Evolutionary conservation across 2,113 vertebrate species (phyloP), one percentile per base, ranked within the genome.

Genomic region (rabbit (Oryctolagus cuniculus)): DNA sequence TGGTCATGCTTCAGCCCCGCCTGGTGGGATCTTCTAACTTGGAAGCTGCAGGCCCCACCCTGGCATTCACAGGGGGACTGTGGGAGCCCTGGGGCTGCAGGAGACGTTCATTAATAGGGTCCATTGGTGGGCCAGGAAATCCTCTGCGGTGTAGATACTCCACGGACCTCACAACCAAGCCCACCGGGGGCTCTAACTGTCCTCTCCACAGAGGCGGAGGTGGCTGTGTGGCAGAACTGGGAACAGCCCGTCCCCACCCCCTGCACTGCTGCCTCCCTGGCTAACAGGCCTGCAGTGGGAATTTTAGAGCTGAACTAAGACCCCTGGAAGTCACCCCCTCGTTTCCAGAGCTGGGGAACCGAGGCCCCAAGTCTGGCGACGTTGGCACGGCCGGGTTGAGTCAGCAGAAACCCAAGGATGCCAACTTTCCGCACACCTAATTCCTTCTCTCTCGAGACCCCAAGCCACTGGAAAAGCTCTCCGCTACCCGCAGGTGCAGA

Each of bases 81-180:
- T 6, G 6, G 44, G 55, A 58, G 55, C 13, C 19, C 55, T 58
- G 55, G 55, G 55, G 17, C 15, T 58, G 15, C 55, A 58, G 15
- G 19, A 19, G 55, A 19, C 15, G 19, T 44, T 44, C 15, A 15
- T 58, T 58, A 19, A 19, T 58, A 15, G 55, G 55, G 55, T 58
- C 15, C 55, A 58, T 15, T 44, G 5, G 55, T 58, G 55, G 15
- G 19, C 13, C 55, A 58, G 55, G 55, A 58, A 15, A 15, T 19
- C 55, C 55, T 58, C 15, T 55, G 29, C 0, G 2, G 16, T 3
- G 0, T 10, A 51, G 44, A 25, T 19, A 5, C 51, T 0, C 15
- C 5, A 51, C 11, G 64, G 64, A 73, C 17, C 8, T 64, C 1
- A 36, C 53, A 13, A 8, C 6, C 27, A 3, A 31, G 51, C 17